phyloP scores from a whole-genome alignment of 2,113 vertebrate genomes.

The Asarcornis scutulata region DNA sequence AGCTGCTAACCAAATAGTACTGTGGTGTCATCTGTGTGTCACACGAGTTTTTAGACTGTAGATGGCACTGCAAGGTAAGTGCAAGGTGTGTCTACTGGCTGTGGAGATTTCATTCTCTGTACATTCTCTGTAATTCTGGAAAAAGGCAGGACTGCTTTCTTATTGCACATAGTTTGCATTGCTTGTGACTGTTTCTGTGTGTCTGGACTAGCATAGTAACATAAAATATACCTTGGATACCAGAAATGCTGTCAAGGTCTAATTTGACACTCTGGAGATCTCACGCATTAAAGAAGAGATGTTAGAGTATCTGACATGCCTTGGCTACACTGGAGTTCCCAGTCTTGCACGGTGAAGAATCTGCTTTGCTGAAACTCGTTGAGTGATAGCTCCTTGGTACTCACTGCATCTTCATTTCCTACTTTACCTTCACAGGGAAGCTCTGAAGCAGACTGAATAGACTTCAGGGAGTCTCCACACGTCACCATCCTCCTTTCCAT shows the following conservation, averaged over 20 bases:
- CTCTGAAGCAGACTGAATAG: neutral
- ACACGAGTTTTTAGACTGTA: neutral
- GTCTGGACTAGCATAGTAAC: neutral
- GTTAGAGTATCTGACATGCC: neutral
- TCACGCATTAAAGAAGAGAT: neutral
- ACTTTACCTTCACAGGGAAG: neutral
- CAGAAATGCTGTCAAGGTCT: neutral
- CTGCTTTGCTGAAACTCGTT: neutral
- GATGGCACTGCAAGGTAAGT: constrained; percentile 46
- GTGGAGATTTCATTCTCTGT: neutral
- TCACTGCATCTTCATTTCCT: neutral
- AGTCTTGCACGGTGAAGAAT: neutral
- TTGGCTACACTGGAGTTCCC: neutral
- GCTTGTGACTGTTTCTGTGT: neutral
- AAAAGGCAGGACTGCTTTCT: neutral
- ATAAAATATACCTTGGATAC: neutral
- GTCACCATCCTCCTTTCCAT: neutral
- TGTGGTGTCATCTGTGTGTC: neutral
- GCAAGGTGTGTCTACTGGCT: neutral
- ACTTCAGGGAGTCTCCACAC: neutral
- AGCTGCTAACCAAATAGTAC: neutral
- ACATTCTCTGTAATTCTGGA: neutral
- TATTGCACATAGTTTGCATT: neutral
- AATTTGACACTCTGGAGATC: neutral
- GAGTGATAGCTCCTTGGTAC: neutral